Evolutionary conservation across 2,797 vertebrate genomes (phyloP).

Genomic region (Acomys russatus): DNA sequence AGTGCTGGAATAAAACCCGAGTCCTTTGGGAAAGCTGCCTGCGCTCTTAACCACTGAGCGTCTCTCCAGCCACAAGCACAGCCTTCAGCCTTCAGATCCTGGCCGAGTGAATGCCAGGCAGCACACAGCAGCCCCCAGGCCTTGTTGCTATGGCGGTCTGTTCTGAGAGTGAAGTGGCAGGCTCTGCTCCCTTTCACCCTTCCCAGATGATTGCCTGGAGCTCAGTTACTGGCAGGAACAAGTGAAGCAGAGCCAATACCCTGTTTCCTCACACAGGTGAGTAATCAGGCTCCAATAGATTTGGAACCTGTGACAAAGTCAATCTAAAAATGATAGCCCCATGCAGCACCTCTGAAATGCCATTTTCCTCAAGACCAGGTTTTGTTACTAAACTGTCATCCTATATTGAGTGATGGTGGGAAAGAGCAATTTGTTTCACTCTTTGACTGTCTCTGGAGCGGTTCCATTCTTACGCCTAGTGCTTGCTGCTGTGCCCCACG

Average conservation of each 20-base stretch:
- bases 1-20: too few species aligned
- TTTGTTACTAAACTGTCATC: background rate
- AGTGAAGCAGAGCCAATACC: background rate
- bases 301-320: background rate
- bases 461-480: background rate
- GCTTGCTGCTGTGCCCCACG: background rate
- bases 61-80: background rate
- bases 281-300: background rate
- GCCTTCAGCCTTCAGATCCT: constrained; percentile 21
- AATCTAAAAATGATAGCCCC: background rate
- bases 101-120: background rate
- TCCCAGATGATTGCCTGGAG: background rate
- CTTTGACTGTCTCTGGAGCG: background rate
- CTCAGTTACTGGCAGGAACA: background rate
- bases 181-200: background rate
- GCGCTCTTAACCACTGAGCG: background rate
- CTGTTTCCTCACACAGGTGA: background rate
- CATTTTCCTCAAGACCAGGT: constrained; percentile 22
- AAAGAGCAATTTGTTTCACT: background rate
- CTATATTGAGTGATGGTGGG: background rate
- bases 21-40: background rate
- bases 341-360: background rate
- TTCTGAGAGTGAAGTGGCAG: constrained; percentile 50
- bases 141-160: background rate
- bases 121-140: background rate